Conservation (phyloP, 2,113 vertebrate genomes). For the Sinocyclocheilus rhinocerous region DNA sequence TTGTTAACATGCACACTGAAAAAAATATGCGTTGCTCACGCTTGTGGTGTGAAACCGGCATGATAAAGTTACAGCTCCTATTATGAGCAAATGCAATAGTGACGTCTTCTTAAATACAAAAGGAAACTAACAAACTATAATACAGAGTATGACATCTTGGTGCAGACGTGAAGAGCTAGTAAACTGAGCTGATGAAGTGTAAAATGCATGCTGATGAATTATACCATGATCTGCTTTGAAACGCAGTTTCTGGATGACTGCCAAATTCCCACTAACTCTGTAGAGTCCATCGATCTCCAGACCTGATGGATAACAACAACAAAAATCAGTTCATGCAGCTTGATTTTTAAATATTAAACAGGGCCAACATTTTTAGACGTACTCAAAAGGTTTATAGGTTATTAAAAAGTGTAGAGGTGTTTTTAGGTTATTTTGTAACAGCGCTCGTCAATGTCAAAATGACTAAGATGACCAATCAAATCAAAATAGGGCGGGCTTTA, state of each 20-base stretch:
- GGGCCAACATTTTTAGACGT: too few species aligned
- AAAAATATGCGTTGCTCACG: too few species aligned
- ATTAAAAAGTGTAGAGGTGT: neutral
- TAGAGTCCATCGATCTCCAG: constrained; percentile 92
- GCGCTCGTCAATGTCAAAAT: neutral
- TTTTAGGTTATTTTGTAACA: neutral
- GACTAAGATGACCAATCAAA: neutral
- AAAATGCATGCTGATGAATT: constrained; percentile 4
- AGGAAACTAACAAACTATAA: neutral
- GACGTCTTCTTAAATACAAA: too few species aligned
- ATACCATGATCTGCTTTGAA: constrained; percentile 92
- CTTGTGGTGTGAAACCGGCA: too few species aligned
- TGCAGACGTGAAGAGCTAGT: neutral
- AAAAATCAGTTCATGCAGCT: neutral
- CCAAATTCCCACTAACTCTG: constrained; percentile 92
- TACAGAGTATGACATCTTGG: neutral
- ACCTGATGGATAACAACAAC: constrained; percentile 66
- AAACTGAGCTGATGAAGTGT: neutral
- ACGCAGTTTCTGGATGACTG: constrained; percentile 92
- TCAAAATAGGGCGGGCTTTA: neutral
- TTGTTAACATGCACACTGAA: too few species aligned
- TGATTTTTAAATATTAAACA: too few species aligned
- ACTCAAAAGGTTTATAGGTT: too few species aligned
- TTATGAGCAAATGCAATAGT: too few species aligned
- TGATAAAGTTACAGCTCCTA: too few species aligned